Percentiles rank a stretch among this genome's conserved stretches.
These are phyloP conservation scores for Microplitis manilae DNA, from an alignment of 2,888 invertebrate genomes.

Conservation along the genomic window DNA sequence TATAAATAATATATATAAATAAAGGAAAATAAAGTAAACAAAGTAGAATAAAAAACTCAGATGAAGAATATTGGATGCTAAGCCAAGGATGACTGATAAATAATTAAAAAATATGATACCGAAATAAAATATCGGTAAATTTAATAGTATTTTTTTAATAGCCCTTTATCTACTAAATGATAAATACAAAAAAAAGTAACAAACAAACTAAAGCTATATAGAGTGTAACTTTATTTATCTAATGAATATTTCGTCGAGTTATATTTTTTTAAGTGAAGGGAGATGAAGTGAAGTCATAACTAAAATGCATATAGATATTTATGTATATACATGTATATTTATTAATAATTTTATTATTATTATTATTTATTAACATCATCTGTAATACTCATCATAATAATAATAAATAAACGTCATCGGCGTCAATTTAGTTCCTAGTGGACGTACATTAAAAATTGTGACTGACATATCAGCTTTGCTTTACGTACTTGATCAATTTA, in stretches of 20 bases:
- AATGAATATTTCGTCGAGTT: slow-evolving; percentile 27
- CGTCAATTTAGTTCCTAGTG: not conserved
- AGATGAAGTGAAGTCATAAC: slow-evolving; percentile 23
- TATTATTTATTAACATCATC: not conserved
- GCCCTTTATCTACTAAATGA: slow-evolving; percentile 7
- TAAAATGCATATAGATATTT: slow-evolving; percentile 2
- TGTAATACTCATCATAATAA: not conserved
- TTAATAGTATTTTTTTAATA: slow-evolving; percentile 36
- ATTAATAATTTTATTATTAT: slow-evolving; percentile 1
- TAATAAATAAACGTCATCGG: not conserved
- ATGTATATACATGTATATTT: slow-evolving; percentile 12
- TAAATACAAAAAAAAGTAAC: not conserved
- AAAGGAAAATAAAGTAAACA: slow-evolving; percentile 35
- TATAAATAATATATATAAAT: slow-evolving; percentile 30
- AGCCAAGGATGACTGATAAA: slow-evolving; percentile 19
- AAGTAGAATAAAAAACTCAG: slow-evolving; percentile 41
- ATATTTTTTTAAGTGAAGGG: slow-evolving; percentile 36
- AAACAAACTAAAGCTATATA: slow-evolving; percentile 19
- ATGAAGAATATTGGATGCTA: slow-evolving; percentile 16
- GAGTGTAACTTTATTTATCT: slow-evolving; percentile 36
- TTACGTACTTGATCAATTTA: slow-evolving; percentile 13
- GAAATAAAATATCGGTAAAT: slow-evolving; percentile 17
- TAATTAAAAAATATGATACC: slow-evolving; percentile 3
- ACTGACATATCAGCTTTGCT: slow-evolving; percentile 49
- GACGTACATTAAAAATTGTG: not conserved